Base-by-base conservation (phyloP, 2,888 invertebrate genomes). In the Eupithecia exiguata region DNA sequence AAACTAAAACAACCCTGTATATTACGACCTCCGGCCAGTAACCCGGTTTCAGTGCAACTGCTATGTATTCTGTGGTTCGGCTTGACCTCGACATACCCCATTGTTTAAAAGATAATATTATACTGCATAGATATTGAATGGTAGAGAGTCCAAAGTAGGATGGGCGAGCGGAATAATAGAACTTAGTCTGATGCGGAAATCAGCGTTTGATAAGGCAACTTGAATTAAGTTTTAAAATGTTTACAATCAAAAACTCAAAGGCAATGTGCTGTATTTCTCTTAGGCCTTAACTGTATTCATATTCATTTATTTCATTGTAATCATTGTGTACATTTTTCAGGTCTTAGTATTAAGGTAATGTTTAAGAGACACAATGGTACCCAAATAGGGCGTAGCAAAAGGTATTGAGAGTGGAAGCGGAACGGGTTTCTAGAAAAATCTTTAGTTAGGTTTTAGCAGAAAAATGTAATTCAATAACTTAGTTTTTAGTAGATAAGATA, bases 81-180 rank as follows among this genome's bases (percentile, higher is more conserved):
- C 14, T 65, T 70, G 65, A 70, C 70, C 65, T 65, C 70, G 14
- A 65, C 70, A 65, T 70, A 70, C 38, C 65, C 65, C 65, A 70
- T 70, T 70, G 70, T 70, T 65, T 70, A 53, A 70, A 18, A 25
- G 49, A 53, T 70, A 70, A 69, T 63, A 70, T 46, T 46, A 70
- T 70, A 70, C 58, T 1, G 58, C 63, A 12, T 62, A 70, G 62
- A 62, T 62, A 69, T 69, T 30, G 30, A 43, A 62, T 38, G 35
- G 62, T n/a, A 21, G 53, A 21, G 53, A 53, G 21, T 49, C 49
- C 30, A 49, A 68, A 68, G n/a, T 68, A 62, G 62, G 62, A 62
- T 62, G 35, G 4, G 35, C 62, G 30, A 18, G 35, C 35, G 25
- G 9, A 18, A 62, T 62, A 62, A 62, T 62, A 18, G 62, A 7